Evolutionary conservation across 2,888 invertebrate species (phyloP).

Genomic region (Plagodis dolabraria): DNA sequence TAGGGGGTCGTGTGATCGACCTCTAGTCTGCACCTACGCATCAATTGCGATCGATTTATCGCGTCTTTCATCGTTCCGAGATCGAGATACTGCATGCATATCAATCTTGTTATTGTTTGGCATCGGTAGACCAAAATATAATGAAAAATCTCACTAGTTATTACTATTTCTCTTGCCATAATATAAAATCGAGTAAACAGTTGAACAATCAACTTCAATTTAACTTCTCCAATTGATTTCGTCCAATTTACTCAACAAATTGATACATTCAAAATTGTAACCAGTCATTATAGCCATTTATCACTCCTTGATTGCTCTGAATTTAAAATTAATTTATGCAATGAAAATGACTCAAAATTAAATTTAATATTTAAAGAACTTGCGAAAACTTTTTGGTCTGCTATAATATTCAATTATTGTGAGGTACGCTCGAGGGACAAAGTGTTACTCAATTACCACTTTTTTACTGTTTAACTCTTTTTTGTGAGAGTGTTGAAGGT

Average conservation of each 20-base stretch:
- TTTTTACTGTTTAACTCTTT: constrained; percentile 11
- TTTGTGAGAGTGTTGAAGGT: constrained; percentile 4
- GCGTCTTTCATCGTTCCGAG: constrained; percentile 31
- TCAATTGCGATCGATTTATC: constrained; percentile 42
- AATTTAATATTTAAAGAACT: constrained; percentile 33
- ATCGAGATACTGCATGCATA: constrained; percentile 12
- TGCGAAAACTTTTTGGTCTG: constrained; percentile 24
- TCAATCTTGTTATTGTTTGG: constrained; percentile 7
- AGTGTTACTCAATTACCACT: constrained; percentile 14
- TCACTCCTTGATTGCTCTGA: constrained; percentile 5
- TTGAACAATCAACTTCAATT: constrained; percentile 8
- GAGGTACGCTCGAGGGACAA: constrained; percentile 12
- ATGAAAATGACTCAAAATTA: constrained; percentile 25
- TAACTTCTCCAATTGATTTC: constrained; percentile 1
- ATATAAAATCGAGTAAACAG: constrained; percentile 4
- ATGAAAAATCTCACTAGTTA: too few species aligned
- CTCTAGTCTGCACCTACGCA: constrained; percentile 39
- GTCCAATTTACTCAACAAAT: constrained; percentile 10
- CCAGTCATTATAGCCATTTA: constrained; percentile 5
- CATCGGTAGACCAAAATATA: background rate
- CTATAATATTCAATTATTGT: constrained; percentile 33
- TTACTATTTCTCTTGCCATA: background rate
- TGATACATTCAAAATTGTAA: constrained; percentile 6
- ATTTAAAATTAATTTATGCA: constrained; percentile 22
- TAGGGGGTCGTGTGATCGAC: constrained; percentile 40